phyloP scores from a whole-genome alignment of 2,113 vertebrate species.

The Dendropsophus ebraccatus region DNA sequence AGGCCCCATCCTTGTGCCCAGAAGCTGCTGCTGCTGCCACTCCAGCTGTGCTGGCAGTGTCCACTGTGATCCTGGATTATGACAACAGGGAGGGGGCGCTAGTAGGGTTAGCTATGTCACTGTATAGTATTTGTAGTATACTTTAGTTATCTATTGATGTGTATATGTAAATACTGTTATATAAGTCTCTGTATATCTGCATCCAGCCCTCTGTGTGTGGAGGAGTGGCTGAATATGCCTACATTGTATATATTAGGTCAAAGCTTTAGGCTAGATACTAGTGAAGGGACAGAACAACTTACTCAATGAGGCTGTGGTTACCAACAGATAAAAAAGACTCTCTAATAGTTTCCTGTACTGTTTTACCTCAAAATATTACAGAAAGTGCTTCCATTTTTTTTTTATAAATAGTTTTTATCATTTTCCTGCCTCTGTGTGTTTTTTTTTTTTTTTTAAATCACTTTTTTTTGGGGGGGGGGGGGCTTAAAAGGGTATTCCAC shows the following conservation, averaged over 20 bases:
- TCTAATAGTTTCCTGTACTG: not conserved
- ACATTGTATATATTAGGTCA: slow-evolving; percentile 39
- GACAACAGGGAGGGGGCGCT: slow-evolving; percentile 52
- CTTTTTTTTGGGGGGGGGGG: not conserved
- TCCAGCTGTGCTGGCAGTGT: slow-evolving; percentile 63
- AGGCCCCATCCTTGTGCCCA: slow-evolving; percentile 63
- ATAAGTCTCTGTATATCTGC: not conserved
- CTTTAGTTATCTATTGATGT: slow-evolving; percentile 6
- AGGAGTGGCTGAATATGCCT: not conserved
- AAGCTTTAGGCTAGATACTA: not conserved
- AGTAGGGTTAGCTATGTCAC: not conserved
- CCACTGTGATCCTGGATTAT: slow-evolving; percentile 70
- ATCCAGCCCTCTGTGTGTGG: not conserved
- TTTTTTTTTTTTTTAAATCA: not conserved
- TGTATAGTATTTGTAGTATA: not conserved
- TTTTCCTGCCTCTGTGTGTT: not conserved
- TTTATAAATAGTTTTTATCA: not conserved
- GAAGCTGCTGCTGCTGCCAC: slow-evolving; percentile 72
- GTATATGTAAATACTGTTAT: slow-evolving; percentile 32
- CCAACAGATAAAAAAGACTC: not conserved
- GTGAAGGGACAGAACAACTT: slow-evolving; percentile 8
- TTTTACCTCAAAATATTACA: not conserved
- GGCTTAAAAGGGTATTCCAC: too few species aligned
- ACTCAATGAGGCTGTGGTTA: not conserved
- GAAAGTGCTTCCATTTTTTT: slow-evolving; percentile 16